Percentiles rank a stretch among this genome's conserved stretches.
Evolutionary conservation across 2,113 vertebrate genomes (phyloP).

Genomic region (Vimba vimba): DNA sequence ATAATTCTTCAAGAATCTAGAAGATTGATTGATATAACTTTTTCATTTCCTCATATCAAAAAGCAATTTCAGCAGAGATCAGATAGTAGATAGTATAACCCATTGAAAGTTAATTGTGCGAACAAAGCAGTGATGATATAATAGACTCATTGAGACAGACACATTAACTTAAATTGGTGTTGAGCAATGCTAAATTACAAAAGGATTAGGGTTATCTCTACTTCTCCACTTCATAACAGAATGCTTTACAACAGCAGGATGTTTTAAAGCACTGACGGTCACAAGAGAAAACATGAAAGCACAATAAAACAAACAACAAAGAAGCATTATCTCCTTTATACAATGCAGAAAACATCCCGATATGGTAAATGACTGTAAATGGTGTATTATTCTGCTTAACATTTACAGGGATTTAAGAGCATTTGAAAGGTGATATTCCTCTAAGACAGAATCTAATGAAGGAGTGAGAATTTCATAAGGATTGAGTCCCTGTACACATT

Average conservation of each 20-base stretch:
- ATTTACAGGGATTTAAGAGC: background rate
- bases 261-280: constrained; percentile 28
- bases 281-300: constrained; percentile 25
- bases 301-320: constrained; percentile 3
- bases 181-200: constrained; percentile 36
- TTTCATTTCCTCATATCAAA: constrained; percentile 8
- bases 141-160: constrained; percentile 33
- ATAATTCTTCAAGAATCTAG: constrained; percentile 31
- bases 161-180: constrained; percentile 37
- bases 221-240: constrained; percentile 16
- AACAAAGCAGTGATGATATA: constrained; percentile 42
- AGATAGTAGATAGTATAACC: constrained; percentile 40
- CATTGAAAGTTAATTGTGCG: constrained; percentile 36
- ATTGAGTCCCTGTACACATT: background rate
- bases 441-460: constrained; percentile 38
- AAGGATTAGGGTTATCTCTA: constrained; percentile 26
- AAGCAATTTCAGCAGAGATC: constrained; percentile 43
- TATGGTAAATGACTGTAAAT: background rate
- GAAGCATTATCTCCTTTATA: background rate
- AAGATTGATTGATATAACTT: constrained; percentile 15
- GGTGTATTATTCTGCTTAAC: constrained; percentile 1
- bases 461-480: background rate
- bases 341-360: constrained; percentile 14
- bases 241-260: constrained; percentile 23
- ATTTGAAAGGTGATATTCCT: constrained; percentile 24